These are phyloP conservation scores for Limanda limanda DNA, from an alignment of 2,113 vertebrate genomes.

Conservation along the genomic window DNA sequence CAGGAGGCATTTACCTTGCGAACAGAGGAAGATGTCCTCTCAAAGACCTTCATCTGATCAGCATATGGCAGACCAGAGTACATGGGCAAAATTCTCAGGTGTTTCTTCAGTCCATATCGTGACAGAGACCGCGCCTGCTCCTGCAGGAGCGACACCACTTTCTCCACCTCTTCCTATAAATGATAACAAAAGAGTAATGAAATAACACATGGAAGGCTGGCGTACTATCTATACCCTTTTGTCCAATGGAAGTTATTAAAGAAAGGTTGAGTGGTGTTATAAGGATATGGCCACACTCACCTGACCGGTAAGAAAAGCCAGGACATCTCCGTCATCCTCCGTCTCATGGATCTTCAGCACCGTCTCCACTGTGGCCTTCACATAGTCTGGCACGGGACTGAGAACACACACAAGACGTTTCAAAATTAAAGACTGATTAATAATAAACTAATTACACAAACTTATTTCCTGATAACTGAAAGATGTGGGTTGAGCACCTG, in stretches of 20 bases:
- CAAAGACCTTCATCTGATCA: constrained; percentile 97
- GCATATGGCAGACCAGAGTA: constrained; percentile 93
- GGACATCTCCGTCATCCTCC: constrained; percentile 93
- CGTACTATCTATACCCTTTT: neutral
- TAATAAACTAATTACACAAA: neutral
- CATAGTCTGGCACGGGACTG: constrained; percentile 97
- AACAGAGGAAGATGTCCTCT: constrained; percentile 88
- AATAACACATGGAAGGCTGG: neutral
- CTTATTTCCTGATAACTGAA: neutral
- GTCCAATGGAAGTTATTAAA: neutral
- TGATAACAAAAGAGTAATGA: neutral
- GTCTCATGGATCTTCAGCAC: constrained; percentile 97
- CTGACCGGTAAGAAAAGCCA: constrained; percentile 98
- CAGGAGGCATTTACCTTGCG: constrained; percentile 87
- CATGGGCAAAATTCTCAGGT: constrained; percentile 95
- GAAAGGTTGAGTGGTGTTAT: neutral
- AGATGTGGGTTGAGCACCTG: constrained; percentile 82
- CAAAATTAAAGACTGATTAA: neutral
- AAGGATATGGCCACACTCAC: constrained; percentile 73
- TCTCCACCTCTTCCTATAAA: constrained; percentile 95
- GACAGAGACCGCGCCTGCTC: constrained; percentile 93
- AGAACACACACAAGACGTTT: constrained; percentile 6
- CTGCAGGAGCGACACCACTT: constrained; percentile 91
- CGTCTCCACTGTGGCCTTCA: constrained; percentile 97
- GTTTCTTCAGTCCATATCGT: constrained; percentile 93